Conservation (phyloP, 1,140 invertebrate genomes). For the Anoplophora glabripennis region DNA sequence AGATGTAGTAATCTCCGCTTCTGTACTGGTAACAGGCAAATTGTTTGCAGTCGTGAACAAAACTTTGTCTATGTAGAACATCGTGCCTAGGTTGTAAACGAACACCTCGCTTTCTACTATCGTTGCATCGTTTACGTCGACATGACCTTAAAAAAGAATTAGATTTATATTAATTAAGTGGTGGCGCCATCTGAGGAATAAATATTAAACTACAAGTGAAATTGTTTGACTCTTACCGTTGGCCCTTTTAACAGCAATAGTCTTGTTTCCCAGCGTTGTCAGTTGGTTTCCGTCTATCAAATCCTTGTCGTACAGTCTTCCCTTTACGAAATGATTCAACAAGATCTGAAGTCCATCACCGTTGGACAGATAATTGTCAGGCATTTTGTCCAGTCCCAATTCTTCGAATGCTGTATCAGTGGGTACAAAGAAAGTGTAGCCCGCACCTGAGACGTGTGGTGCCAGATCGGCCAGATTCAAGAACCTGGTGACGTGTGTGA, state of each 20-base stretch:
- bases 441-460: constrained; percentile 56
- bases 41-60: constrained; percentile 51
- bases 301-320: constrained; percentile 58
- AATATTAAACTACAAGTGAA: not conserved
- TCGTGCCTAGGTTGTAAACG: constrained; percentile 61
- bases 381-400: constrained; percentile 54
- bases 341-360: constrained; percentile 56
- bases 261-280: constrained; percentile 54
- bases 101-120: constrained; percentile 60
- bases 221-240: constrained; percentile 42
- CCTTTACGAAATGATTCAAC: constrained; percentile 62
- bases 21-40: constrained; percentile 32
- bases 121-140: constrained; percentile 55
- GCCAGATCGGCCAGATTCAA: constrained; percentile 59
- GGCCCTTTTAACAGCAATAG: constrained; percentile 53
- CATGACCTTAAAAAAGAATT: constrained; percentile 44
- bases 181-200: not conserved
- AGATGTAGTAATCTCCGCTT: constrained; percentile 29
- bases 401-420: constrained; percentile 58
- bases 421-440: constrained; percentile 64
- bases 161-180: not conserved
- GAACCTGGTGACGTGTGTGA: constrained; percentile 58
- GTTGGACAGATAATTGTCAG: constrained; percentile 58
- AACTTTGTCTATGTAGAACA: constrained; percentile 60
- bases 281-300: constrained; percentile 54